phyloP scores from a whole-genome alignment of 2,888 invertebrate species.

The Myopa tessellatipennis region DNA sequence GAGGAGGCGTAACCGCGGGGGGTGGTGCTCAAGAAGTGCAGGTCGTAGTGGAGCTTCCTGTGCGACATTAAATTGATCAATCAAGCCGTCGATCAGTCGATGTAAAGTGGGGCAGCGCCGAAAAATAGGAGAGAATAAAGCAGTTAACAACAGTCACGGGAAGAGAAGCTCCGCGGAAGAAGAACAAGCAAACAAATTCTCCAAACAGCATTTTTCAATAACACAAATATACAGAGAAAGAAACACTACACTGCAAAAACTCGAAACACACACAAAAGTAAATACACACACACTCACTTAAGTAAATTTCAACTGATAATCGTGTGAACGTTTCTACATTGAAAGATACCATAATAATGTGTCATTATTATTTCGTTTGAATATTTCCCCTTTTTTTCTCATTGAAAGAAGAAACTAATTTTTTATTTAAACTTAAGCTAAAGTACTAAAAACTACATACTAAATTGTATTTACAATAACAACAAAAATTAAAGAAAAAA shows the following conservation, averaged over 20 bases:
- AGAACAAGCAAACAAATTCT: constrained; percentile 31
- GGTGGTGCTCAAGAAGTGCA: constrained; percentile 15
- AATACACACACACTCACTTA: not conserved
- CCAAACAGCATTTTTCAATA: constrained; percentile 41
- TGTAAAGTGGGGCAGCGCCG: not conserved
- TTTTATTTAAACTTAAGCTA: constrained; percentile 37
- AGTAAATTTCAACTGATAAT: constrained; percentile 18
- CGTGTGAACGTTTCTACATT: constrained; percentile 36
- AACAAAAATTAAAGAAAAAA: constrained; percentile 28
- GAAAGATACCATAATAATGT: constrained; percentile 46
- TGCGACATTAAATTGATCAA: constrained; percentile 12
- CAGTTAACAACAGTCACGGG: not conserved
- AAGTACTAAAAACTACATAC: constrained; percentile 44
- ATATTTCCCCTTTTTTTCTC: constrained; percentile 29
- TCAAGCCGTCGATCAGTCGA: no score
- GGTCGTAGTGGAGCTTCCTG: constrained; percentile 21
- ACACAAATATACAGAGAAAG: constrained; percentile 32
- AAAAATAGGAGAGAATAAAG: not conserved
- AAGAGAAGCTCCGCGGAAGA: not conserved
- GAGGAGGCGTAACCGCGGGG: constrained; percentile 67
- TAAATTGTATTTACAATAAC: constrained; percentile 39
- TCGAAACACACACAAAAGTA: not conserved
- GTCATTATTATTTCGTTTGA: constrained; percentile 8
- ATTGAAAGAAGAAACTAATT: constrained; percentile 30
- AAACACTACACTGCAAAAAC: not conserved